Percentiles rank a stretch among this genome's conserved stretches.
These are phyloP conservation scores for Scaptodrosophila latifasciaeformis DNA, from an alignment of 2,888 invertebrate species.

Conservation along the genomic window DNA sequence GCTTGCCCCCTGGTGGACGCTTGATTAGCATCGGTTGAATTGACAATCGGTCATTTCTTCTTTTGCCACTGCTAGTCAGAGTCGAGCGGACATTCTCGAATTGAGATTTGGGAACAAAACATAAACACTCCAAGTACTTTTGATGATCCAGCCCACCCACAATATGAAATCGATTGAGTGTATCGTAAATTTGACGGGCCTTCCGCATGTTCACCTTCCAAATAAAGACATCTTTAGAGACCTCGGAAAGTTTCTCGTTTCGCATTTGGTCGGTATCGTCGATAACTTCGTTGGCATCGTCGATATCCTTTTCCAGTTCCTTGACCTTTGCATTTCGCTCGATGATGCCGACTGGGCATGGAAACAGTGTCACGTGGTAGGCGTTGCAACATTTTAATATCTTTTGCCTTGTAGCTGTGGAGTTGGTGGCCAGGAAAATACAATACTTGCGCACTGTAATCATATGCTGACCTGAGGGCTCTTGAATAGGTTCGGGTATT, in stretches of 20 bases:
- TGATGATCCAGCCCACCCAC: constrained; percentile 81
- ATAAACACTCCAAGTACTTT: constrained; percentile 89
- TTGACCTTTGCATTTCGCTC: constrained; percentile 85
- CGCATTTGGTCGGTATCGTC: constrained; percentile 86
- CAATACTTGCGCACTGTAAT: constrained; percentile 82
- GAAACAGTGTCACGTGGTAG: constrained; percentile 88
- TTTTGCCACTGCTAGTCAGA: constrained; percentile 85
- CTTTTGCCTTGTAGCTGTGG: constrained; percentile 84
- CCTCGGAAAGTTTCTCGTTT: constrained; percentile 79
- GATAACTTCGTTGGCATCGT: constrained; percentile 83
- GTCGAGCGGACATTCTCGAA: constrained; percentile 84
- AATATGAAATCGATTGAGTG: constrained; percentile 90
- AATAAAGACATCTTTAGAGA: constrained; percentile 72
- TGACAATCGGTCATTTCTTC: constrained; percentile 76
- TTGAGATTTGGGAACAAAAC: constrained; percentile 87
- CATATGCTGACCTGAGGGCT: constrained; percentile 63
- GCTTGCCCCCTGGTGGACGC: background rate
- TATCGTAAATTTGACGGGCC: constrained; percentile 91
- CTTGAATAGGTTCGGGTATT: constrained; percentile 89
- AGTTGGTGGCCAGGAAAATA: constrained; percentile 85
- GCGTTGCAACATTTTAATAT: constrained; percentile 90
- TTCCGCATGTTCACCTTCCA: constrained; percentile 88
- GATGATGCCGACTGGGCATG: constrained; percentile 85
- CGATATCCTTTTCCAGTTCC: constrained; percentile 83
- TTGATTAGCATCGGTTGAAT: constrained; percentile 85